These are phyloP conservation scores for Prionace glauca DNA, from an alignment of 2,797 vertebrate species.

Conservation along the genomic window DNA sequence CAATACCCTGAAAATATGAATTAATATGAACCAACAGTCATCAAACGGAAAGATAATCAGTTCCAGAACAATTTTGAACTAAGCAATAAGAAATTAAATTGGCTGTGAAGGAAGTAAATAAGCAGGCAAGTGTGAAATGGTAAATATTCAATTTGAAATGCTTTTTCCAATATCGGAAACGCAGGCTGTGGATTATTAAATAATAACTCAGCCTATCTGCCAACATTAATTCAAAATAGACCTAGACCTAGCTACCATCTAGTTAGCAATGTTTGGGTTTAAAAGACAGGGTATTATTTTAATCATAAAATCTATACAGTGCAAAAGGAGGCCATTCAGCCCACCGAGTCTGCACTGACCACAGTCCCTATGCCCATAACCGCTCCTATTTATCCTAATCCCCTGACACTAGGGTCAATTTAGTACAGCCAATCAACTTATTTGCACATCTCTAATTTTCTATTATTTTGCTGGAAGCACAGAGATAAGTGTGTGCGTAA, in stretches of 20 bases:
- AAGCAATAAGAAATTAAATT: neutral
- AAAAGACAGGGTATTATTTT: too few relatives aligned
- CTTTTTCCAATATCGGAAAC: neutral
- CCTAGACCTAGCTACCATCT: neutral
- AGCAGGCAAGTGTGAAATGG: neutral
- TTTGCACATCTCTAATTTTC: neutral
- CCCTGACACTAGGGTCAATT: too few relatives aligned
- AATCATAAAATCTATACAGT: too few relatives aligned
- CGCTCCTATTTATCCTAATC: too few relatives aligned
- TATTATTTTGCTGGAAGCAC: neutral
- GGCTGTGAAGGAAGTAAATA: neutral
- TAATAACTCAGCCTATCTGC: neutral
- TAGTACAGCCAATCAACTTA: too few relatives aligned
- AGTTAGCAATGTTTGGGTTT: neutral
- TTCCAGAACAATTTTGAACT: neutral
- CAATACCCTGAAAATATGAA: neutral
- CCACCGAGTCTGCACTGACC: too few relatives aligned
- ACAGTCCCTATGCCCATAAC: too few relatives aligned
- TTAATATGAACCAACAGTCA: neutral
- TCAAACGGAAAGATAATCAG: neutral
- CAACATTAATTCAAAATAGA: too few relatives aligned
- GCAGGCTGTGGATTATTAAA: too few relatives aligned
- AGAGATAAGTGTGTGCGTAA: neutral
- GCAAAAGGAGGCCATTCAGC: too few relatives aligned
- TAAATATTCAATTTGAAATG: neutral